Evolutionary conservation across 2,888 invertebrate genomes (phyloP).

Genomic region (Spialia ferax): DNA sequence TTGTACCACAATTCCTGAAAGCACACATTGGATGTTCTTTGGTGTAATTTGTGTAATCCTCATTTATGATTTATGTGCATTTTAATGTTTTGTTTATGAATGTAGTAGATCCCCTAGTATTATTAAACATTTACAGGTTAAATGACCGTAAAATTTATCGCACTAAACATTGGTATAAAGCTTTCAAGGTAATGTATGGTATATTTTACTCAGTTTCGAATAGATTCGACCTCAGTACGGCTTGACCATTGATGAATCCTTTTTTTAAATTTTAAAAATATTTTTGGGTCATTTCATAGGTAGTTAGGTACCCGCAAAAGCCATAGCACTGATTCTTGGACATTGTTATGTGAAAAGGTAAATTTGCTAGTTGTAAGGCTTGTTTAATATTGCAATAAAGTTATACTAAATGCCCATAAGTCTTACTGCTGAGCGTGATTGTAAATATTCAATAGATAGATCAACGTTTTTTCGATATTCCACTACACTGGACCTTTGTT

Average conservation of each 20-base stretch:
- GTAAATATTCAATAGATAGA: too few species aligned
- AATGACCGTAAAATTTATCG: neutral
- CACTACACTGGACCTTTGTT: too few species aligned
- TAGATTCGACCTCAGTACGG: neutral
- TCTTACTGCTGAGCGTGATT: too few species aligned
- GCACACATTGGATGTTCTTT: slow-evolving; percentile 29
- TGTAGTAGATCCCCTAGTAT: slow-evolving; percentile 30
- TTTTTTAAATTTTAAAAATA: neutral
- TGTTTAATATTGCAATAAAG: too few species aligned
- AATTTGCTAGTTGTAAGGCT: too few species aligned
- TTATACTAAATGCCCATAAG: too few species aligned
- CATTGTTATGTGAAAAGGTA: too few species aligned
- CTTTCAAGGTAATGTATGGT: slow-evolving; percentile 11
- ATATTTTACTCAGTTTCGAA: neutral
- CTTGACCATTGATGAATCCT: neutral
- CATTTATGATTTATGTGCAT: slow-evolving; percentile 30
- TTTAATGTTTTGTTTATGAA: slow-evolving; percentile 31
- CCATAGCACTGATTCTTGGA: too few species aligned
- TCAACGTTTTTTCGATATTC: too few species aligned
- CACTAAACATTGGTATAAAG: neutral
- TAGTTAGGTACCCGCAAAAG: too few species aligned
- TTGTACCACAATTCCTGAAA: slow-evolving; percentile 39
- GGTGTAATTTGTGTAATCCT: slow-evolving; percentile 27
- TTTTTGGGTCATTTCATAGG: too few species aligned
- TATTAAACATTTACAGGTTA: slow-evolving; percentile 16